phyloP scores from a whole-genome alignment of 1,140 invertebrate species.

The Drosophila fuyamai region DNA sequence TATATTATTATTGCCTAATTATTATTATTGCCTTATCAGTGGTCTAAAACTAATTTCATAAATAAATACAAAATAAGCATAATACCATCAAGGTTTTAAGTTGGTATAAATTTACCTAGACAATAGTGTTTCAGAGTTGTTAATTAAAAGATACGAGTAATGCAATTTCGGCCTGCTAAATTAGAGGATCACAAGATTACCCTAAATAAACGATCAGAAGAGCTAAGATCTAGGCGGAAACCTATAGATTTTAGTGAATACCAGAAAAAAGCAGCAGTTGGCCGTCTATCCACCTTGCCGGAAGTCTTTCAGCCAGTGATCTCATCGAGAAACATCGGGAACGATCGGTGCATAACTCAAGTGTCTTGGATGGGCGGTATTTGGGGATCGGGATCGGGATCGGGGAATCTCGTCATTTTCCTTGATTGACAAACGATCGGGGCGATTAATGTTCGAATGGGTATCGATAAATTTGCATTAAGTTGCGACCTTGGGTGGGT shows the following conservation, averaged over 20 bases:
- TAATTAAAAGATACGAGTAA: no score
- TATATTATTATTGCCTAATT: no score
- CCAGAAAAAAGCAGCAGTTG: not conserved
- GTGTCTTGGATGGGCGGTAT: not conserved
- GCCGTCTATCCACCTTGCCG: conserved; percentile 7
- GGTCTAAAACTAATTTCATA: no score
- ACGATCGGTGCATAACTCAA: conserved; percentile 26
- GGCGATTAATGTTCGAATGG: conserved; percentile 24
- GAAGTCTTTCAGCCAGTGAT: conserved; percentile 22
- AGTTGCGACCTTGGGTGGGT: conserved; percentile 27
- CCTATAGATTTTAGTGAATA: not conserved
- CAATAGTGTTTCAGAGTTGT: no score
- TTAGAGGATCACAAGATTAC: not conserved
- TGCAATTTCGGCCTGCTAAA: not conserved
- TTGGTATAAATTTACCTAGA: no score
- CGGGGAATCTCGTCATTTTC: not conserved
- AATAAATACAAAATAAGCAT: no score
- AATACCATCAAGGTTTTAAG: no score
- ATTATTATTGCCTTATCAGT: no score
- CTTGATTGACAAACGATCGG: conserved; percentile 46
- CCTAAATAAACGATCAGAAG: not conserved
- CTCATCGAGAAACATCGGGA: conserved; percentile 18
- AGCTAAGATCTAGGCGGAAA: not conserved
- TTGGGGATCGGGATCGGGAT: not conserved
- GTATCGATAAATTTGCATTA: conserved; percentile 42